Evolutionary conservation across 1,140 invertebrate species (phyloP), one percentile per base, ranked within the genome.

Genomic region (Drosophila sturtevanti): DNA sequence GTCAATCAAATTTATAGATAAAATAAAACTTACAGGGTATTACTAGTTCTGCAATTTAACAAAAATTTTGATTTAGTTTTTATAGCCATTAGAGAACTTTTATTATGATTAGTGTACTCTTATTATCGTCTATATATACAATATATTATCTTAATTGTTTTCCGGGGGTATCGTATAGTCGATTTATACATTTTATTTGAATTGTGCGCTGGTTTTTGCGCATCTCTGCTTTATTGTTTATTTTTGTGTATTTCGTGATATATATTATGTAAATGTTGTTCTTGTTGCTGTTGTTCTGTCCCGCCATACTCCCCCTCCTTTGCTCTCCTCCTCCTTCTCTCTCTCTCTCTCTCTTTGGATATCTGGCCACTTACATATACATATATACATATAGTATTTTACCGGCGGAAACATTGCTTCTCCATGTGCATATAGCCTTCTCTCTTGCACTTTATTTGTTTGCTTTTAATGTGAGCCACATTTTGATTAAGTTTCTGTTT

Each of bases 391-490:
- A 48, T 38, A 56, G 60, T 61, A 55, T 54, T 54, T 60, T 56
- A 63, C 60, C 38, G 60, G 63, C 81, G 81, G 80, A 84, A 84
- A 76, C 70, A 81, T 81, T 56, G 78, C 62, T 80, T 86, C 34
- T 65, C 27, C 41, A 55, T 61, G 14, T 34, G 72, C 55, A 37
- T 72, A 61, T 73, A 21, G 1, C 9, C 18, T 21, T 48, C 41
- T 21, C 41, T 21, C 9, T 21, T 48, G 41, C 16, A 18, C 11
- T 48, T 48, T 3, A 48, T 48, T 48, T 48, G 66, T 85, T 67
- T 86, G 68, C 63, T 66, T 77, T 77, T 70, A 84, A 80, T 77
- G 63, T 69, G 64, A 63, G 41, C 56, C 24, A 54, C 51, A n/a
- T 54, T 54, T 54, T 54, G n/a, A 54, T 24, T 54, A n/a, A 54